A percentile compares a stretch with the other conserved stretches of the same genome.
Evolutionary conservation across 2,888 invertebrate species (phyloP).

Genomic region (Buathra laborator): DNA sequence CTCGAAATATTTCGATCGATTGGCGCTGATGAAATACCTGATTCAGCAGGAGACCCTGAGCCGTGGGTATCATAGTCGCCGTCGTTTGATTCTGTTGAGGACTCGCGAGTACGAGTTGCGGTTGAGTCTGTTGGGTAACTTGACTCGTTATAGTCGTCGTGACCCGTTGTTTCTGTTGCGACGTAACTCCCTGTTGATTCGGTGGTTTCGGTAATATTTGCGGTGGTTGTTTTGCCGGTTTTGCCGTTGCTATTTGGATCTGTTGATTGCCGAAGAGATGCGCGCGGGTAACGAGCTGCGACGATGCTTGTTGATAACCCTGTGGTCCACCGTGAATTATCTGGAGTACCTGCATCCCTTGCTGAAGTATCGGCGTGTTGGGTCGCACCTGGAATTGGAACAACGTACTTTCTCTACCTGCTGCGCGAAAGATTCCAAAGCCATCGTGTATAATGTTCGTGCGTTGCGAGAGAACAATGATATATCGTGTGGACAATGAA

Average conservation of each 20-base stretch:
- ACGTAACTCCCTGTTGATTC: constrained; percentile 80
- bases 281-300: constrained; percentile 82
- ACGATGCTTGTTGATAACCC: constrained; percentile 81
- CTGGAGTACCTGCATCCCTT: constrained; percentile 84
- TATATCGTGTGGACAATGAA: background rate
- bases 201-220: constrained; percentile 88
- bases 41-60: constrained; percentile 84
- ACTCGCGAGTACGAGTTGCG: constrained; percentile 84
- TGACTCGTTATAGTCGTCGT: constrained; percentile 84
- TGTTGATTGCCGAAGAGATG: constrained; percentile 84
- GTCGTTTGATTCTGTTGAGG: constrained; percentile 84
- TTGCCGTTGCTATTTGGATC: constrained; percentile 83
- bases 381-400: constrained; percentile 79
- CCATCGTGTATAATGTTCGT: no score
- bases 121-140: constrained; percentile 84
- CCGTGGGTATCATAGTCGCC: constrained; percentile 84
- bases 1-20: background rate
- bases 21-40: constrained; percentile 78
- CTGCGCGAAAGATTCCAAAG: background rate
- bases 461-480: background rate
- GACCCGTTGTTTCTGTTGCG: constrained; percentile 83
- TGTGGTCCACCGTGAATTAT: constrained; percentile 83
- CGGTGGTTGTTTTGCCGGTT: constrained; percentile 86
- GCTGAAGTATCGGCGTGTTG: constrained; percentile 83
- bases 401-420: constrained; percentile 1